These are phyloP conservation scores for Chironomus tepperi DNA, from an alignment of 1,140 invertebrate genomes.

Conservation along the genomic window DNA sequence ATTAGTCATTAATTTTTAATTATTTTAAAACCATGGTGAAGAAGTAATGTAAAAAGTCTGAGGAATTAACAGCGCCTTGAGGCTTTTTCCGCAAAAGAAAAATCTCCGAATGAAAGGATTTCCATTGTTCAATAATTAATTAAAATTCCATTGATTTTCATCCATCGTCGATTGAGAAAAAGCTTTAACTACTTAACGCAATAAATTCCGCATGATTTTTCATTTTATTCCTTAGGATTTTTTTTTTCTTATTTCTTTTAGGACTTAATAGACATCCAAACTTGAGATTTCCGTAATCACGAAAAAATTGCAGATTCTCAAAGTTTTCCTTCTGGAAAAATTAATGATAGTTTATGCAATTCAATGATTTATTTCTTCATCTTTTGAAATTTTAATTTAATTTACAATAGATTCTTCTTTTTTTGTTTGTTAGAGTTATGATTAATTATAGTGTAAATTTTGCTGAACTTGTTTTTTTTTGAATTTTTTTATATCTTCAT, in stretches of 20 bases:
- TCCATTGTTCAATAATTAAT: too few species aligned
- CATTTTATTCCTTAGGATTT: not conserved
- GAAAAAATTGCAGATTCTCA: not conserved
- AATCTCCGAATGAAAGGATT: too few species aligned
- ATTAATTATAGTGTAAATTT: not conserved
- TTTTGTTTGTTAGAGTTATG: not conserved
- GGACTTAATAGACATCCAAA: constrained; percentile 4
- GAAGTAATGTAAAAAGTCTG: too few species aligned
- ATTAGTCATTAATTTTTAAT: too few species aligned
- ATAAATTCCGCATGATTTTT: not conserved
- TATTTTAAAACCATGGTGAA: too few species aligned
- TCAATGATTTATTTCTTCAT: constrained; percentile 17
- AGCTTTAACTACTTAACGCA: not conserved
- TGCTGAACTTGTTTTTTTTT: not conserved
- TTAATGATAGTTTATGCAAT: constrained; percentile 24
- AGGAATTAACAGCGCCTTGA: too few species aligned
- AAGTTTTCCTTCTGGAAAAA: constrained; percentile 6
- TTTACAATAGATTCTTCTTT: not conserved
- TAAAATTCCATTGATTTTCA: too few species aligned
- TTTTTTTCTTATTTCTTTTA: not conserved
- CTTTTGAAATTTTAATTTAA: constrained; percentile 16
- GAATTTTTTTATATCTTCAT: not conserved
- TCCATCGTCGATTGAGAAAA: too few species aligned
- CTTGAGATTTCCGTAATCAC: not conserved
- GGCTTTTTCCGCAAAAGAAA: too few species aligned